phyloP scores from a whole-genome alignment of 2,888 invertebrate genomes.

The Loripinus fragilis region DNA sequence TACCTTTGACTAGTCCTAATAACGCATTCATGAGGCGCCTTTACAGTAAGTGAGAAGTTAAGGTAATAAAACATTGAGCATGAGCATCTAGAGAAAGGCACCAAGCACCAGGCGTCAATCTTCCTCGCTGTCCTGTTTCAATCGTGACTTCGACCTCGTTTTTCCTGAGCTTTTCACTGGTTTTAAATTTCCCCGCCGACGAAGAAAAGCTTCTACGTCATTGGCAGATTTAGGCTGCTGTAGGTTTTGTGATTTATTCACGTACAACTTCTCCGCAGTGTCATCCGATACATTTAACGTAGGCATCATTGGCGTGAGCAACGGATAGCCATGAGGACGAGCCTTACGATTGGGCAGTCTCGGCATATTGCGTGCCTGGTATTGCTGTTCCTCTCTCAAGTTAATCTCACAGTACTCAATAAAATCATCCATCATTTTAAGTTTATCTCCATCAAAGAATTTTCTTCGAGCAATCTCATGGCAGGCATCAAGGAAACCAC shows the following conservation, averaged over 20 bases:
- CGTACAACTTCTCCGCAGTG: conserved; percentile 42
- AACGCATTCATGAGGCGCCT: no score
- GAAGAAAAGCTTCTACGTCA: conserved; percentile 61
- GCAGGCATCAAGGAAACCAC: conserved; percentile 81
- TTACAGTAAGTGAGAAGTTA: no score
- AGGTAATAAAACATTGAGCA: no score
- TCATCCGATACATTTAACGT: conserved; percentile 50
- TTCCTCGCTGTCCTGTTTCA: conserved; percentile 35
- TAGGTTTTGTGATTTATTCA: conserved; percentile 30
- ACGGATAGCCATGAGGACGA: conserved; percentile 56
- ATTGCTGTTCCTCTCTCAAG: conserved; percentile 60
- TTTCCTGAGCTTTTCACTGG: conserved; percentile 36
- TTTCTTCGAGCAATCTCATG: conserved; percentile 75
- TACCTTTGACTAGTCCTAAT: no score
- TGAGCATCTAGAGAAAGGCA: no score
- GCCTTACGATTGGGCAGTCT: conserved; percentile 48
- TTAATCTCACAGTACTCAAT: conserved; percentile 74
- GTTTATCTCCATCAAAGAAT: conserved; percentile 62
- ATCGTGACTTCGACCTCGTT: conserved; percentile 23
- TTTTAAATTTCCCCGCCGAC: conserved; percentile 42
- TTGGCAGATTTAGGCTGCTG: conserved; percentile 61
- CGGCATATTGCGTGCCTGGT: conserved; percentile 50
- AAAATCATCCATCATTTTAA: conserved; percentile 73
- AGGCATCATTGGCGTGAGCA: conserved; percentile 47
- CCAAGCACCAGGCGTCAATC: no score